phyloP scores from a whole-genome alignment of 1,140 invertebrate species.

The Heterodera carotae region DNA sequence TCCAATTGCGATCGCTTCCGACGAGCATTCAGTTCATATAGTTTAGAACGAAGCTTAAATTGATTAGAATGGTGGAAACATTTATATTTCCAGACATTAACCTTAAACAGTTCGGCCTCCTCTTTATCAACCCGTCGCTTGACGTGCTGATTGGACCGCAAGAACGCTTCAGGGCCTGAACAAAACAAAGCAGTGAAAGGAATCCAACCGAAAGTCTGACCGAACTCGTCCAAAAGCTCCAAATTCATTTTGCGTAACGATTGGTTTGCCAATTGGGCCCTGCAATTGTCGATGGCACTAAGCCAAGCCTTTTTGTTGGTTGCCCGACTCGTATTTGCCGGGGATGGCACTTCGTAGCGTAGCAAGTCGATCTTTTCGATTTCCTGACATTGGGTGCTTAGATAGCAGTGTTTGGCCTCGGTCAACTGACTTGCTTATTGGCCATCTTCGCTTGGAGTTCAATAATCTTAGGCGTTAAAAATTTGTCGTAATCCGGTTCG shows the following conservation, averaged over 20 bases:
- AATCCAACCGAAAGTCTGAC: not conserved
- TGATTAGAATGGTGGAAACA: not conserved
- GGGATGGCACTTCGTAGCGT: slow-evolving; percentile 51
- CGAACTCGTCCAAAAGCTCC: slow-evolving; percentile 47
- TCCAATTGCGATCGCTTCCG: slow-evolving; percentile 47
- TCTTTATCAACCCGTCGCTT: slow-evolving; percentile 28
- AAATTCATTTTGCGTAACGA: slow-evolving; percentile 44
- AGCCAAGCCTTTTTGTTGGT: slow-evolving; percentile 49
- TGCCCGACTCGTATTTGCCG: slow-evolving; percentile 43
- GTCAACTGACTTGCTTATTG: slow-evolving; percentile 42
- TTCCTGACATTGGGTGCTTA: slow-evolving; percentile 38
- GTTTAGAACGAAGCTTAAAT: slow-evolving; percentile 47
- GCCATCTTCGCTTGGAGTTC: slow-evolving; percentile 38
- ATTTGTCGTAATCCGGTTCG: slow-evolving; percentile 49
- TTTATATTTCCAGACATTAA: slow-evolving; percentile 5
- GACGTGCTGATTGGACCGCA: slow-evolving; percentile 37
- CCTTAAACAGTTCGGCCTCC: slow-evolving; percentile 40
- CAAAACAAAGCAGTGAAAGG: not conserved
- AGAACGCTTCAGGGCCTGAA: slow-evolving; percentile 29
- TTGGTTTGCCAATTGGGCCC: slow-evolving; percentile 46
- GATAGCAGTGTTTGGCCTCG: not conserved
- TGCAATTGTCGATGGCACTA: slow-evolving; percentile 50
- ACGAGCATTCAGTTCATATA: slow-evolving; percentile 53
- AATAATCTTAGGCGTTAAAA: slow-evolving; percentile 39
- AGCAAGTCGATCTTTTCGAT: slow-evolving; percentile 50